Conservation (phyloP, 2,888 invertebrate species). For the Tortricodes alternella region DNA sequence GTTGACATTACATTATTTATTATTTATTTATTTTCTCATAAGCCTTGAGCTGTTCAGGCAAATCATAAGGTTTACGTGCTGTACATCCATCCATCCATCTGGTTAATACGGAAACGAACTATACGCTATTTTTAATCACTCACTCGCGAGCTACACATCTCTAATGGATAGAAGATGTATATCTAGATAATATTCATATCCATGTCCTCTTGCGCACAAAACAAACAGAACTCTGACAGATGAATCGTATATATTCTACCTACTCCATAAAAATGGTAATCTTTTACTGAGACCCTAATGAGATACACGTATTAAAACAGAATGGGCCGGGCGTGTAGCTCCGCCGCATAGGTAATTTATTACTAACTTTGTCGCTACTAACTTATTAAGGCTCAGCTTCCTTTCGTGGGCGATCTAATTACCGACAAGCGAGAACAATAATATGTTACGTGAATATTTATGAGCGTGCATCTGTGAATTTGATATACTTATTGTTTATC, state of each 20-base stretch:
- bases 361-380: conserved; percentile 69
- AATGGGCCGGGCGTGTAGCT: conserved; percentile 46
- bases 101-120: too few species aligned
- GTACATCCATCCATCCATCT: too few species aligned
- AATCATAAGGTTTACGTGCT: too few species aligned
- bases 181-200: conserved; percentile 9
- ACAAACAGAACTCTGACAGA: conserved; percentile 23
- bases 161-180: too few species aligned
- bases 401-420: conserved; percentile 81
- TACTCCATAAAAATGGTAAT: conserved; percentile 28
- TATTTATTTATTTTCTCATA: too few species aligned
- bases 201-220: conserved; percentile 8
- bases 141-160: too few species aligned
- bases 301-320: conserved; percentile 51
- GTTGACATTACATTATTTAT: too few species aligned
- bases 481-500: conserved; percentile 75
- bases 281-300: conserved; percentile 54
- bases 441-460: conserved; percentile 79
- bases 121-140: too few species aligned
- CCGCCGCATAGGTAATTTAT: conserved; percentile 61
- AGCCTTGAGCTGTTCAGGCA: too few species aligned
- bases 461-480: conserved; percentile 70
- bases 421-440: conserved; percentile 79
- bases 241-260: conserved; percentile 27
- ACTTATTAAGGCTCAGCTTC: conserved; percentile 68